Evolutionary conservation across 1,140 invertebrate species (phyloP), one percentile per base, ranked within the genome.

Genomic region (Plectrocnemia conspersa): DNA sequence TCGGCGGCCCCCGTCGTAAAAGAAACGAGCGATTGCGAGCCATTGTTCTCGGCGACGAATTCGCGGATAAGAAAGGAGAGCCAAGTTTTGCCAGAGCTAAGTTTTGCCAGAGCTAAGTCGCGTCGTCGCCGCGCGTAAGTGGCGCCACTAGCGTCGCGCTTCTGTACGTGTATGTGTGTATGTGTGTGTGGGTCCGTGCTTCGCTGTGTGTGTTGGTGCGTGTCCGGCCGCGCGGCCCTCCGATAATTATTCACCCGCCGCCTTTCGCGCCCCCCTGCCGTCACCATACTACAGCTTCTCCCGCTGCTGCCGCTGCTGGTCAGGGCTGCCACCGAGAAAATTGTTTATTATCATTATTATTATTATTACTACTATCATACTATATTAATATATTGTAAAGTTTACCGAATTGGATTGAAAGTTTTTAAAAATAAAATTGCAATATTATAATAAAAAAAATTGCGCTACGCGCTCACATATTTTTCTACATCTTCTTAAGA

Each of bases 171-270:
- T 16, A 36, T 47, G 32, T 25, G 22, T 15, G 15, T 35, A 27
- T 38, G 32, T 27, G 27, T 36, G 24, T 36, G 16, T 13, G 3
- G 10, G 19, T 19, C 7, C 15, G 38, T 40, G 10, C 22, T 11
- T 16, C 10, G 18, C 1, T 40, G 38, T 40, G 22, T 40, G 38
- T 18, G 32, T 4, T 13, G 2, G 19, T 36, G 40, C 41, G 33
- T 52, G 38, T 36, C 21, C 46, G 44, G 24, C 38, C 21, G 45
- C 36, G 27, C 16, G 25, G 38, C 41, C 55, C 41, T 32, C 55
- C 56, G 56, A 58, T 58, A 58, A 58, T 58, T 58, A 58, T 58
- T 58, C 56, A 58, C 42, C 56, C 38, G 56, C 44, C 56, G 56
- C 50, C 42, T 35, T 46, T 47, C 49, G 56, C 52, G 41, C 40